These are phyloP conservation scores for Tautogolabrus adspersus DNA, from an alignment of 2,113 vertebrate species.

Conservation along the genomic window DNA sequence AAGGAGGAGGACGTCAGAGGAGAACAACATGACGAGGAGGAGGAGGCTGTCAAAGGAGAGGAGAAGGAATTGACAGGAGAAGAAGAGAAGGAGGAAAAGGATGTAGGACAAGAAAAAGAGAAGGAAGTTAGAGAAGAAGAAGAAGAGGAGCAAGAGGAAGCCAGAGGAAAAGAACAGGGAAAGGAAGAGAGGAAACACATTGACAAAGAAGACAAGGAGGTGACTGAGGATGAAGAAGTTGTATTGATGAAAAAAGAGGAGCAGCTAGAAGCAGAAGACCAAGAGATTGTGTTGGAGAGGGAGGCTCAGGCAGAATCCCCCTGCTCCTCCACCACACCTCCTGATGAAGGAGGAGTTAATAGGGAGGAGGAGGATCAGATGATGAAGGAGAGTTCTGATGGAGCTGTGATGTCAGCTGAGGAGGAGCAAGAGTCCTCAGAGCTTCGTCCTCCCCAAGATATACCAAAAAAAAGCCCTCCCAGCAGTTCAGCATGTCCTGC, in stretches of 20 bases:
- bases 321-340: neutral
- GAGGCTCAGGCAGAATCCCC: neutral
- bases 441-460: neutral
- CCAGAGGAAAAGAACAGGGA: no score
- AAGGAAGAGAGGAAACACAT: neutral
- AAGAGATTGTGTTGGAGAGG: neutral
- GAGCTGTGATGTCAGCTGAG: neutral
- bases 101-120: neutral
- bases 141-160: neutral
- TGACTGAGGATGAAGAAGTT: neutral
- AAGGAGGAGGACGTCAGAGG: neutral
- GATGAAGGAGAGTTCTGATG: neutral
- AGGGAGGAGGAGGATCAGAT: neutral
- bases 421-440: slow-evolving; percentile 3
- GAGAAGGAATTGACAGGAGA: neutral
- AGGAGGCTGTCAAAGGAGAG: neutral
- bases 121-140: neutral
- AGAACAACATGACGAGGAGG: neutral
- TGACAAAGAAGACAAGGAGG: neutral
- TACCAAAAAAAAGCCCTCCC: neutral
- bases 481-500: neutral
- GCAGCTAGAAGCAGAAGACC: neutral
- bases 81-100: no score
- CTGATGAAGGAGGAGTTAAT: neutral
- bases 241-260: neutral